Percentiles rank a stretch among this genome's conserved stretches.
Conservation (phyloP, 2,888 invertebrate genomes). For the Pecten maximus region DNA sequence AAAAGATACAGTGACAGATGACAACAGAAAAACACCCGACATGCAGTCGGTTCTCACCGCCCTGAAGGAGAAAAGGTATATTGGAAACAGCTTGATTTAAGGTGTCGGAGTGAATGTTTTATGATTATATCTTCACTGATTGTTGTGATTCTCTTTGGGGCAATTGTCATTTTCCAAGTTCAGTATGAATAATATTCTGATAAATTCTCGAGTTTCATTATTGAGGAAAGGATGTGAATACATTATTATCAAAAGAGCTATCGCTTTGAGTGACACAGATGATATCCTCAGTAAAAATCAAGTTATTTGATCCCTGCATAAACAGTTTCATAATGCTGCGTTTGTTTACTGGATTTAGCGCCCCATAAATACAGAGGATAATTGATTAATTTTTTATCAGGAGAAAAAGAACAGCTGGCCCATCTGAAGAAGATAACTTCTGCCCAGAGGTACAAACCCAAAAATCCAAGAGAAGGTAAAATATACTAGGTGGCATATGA, state of each 20-base stretch:
- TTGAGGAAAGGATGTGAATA: no score
- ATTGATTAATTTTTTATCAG: constrained; percentile 44
- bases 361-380: no score
- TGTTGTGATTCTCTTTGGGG: no score
- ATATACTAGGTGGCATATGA: neutral
- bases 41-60: constrained; percentile 73
- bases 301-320: neutral
- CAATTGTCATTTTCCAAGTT: no score
- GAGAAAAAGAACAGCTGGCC: neutral
- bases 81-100: neutral
- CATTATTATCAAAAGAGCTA: no score
- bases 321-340: neutral
- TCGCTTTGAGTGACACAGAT: no score
- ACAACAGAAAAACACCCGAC: constrained; percentile 64
- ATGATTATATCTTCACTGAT: neutral
- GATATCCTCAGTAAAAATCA: no score
- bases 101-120: neutral
- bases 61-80: constrained; percentile 75
- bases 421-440: neutral
- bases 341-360: no score
- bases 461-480: constrained; percentile 72
- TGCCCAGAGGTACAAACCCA: constrained; percentile 60
- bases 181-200: no score
- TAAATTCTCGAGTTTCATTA: no score
- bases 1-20: constrained; percentile 40